Base-by-base conservation (phyloP, 2,113 vertebrate species). In the Alligator sinensis region DNA sequence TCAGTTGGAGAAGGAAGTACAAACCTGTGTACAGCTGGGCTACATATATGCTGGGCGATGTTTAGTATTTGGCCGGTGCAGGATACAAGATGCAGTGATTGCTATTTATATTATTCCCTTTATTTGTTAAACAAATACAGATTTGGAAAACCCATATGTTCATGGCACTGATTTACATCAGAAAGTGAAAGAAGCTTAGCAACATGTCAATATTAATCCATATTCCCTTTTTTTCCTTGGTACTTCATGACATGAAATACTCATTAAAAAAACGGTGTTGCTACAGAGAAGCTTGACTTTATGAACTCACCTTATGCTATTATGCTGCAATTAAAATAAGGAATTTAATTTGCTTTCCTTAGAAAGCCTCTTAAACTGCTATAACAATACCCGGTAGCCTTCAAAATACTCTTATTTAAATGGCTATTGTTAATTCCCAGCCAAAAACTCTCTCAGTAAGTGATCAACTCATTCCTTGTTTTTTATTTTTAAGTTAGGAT, bases 281-380 rank as follows among this genome's bases (percentile, higher is more conserved):
- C 9, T 68, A 13, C 34, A 58, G 22, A 12, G 8, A 34, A 19
- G 15, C 34, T 11, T 87, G 64, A 80, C 14, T 60, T 86, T 3
- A 57, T 11, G 15, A 77, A 64, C 14, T 28, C 21, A 11, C 4
- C 16, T 63, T 22, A 54, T 27, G 1, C 17, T 25, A 79, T 70
- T 70, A 70, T 6, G 34, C 68, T 34, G 68, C 18, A 21, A 11
- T 70, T 70, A 58, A 5, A 60, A 0, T 0, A 21, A 0, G 5
- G 11, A 25, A 25, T 72, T 76, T 90, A 3, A 55, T 13, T 34
- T 61, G 24, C 5, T 85, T 82, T 80, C 11, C 17, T 63, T 64
- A 55, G 27, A 19, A 12, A 61, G 4, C 17, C 58, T n/a, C 4
- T 27, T 28, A 61, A 77, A 66, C 10, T 15, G 34, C 24, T 22